phyloP scores from a whole-genome alignment of 2,113 vertebrate genomes.

The Paracanthobrama guichenoti region DNA sequence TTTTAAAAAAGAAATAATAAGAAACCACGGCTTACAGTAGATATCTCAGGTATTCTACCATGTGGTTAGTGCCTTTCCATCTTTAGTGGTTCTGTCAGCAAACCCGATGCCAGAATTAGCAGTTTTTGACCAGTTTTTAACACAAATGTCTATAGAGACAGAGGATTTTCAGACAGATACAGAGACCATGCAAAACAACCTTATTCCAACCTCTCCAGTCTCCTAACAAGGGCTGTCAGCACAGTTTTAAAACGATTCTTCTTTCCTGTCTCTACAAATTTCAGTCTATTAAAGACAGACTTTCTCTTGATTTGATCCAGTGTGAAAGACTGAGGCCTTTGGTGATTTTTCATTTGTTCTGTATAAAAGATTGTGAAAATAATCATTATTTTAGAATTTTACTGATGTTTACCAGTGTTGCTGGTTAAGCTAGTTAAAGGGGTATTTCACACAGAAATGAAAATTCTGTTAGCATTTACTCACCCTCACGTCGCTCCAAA shows the following conservation, averaged over 20 bases:
- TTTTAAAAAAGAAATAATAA: background rate
- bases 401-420: background rate
- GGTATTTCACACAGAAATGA: background rate
- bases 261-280: background rate
- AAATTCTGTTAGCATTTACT: background rate
- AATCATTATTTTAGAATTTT: background rate
- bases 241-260: background rate
- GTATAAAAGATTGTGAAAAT: background rate
- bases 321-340: background rate
- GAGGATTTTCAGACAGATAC: background rate
- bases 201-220: background rate
- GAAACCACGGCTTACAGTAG: background rate
- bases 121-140: background rate
- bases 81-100: background rate
- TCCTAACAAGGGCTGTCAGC: slow-evolving; percentile 3
- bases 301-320: slow-evolving; percentile 6
- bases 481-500: background rate
- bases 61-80: background rate
- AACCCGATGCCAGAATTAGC: background rate
- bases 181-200: background rate
- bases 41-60: background rate
- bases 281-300: slow-evolving; percentile 10
- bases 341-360: background rate
- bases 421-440: background rate
- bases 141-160: background rate